Evolutionary conservation across 2,888 invertebrate genomes (phyloP).

Genomic region (Drosophila dives): DNA sequence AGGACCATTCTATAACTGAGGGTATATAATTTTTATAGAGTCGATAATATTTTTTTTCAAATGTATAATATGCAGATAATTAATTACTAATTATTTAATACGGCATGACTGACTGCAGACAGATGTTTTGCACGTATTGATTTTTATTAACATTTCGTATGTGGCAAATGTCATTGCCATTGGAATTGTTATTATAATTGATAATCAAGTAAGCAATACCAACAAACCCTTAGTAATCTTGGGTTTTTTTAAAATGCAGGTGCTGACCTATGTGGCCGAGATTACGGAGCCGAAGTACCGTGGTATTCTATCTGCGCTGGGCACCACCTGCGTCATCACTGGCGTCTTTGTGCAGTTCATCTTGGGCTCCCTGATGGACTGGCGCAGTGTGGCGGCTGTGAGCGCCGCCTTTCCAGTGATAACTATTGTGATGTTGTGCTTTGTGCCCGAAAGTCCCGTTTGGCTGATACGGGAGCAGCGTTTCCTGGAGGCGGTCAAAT

Average conservation of each 20-base stretch:
- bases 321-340: conserved; percentile 90
- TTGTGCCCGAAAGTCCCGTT: conserved; percentile 93
- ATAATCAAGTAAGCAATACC: conserved; percentile 10
- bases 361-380: conserved; percentile 89
- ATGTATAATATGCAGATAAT: too few relatives aligned
- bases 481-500: conserved; percentile 88
- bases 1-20: not conserved
- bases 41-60: not conserved
- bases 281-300: conserved; percentile 92
- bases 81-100: not conserved
- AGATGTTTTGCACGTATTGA: not conserved
- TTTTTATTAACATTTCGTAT: not conserved
- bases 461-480: conserved; percentile 91
- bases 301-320: conserved; percentile 89
- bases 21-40: not conserved
- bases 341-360: conserved; percentile 92
- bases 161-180: conserved; percentile 18
- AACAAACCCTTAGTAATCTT: conserved; percentile 10
- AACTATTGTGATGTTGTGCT: conserved; percentile 88
- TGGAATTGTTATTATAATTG: conserved; percentile 11
- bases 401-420: conserved; percentile 88
- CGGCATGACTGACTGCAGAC: not conserved
- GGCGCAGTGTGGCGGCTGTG: conserved; percentile 90
- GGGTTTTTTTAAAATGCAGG: conserved; percentile 84
- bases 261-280: conserved; percentile 93